phyloP scores from a whole-genome alignment of 1,140 invertebrate genomes.

The Habropoda laboriosa region DNA sequence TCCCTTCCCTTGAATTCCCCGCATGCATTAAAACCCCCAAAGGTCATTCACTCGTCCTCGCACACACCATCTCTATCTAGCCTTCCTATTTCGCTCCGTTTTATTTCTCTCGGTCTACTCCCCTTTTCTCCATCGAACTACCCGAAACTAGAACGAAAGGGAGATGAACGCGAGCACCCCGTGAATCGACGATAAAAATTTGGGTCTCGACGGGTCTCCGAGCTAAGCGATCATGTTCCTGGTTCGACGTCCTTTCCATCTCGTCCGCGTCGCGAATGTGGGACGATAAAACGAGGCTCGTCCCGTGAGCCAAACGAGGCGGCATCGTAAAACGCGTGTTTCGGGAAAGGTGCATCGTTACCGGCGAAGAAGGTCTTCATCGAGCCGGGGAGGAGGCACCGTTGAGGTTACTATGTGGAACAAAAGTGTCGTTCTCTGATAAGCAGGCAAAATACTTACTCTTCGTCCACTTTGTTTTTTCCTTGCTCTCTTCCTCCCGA shows the following conservation, averaged over 20 bases:
- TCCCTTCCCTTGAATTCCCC: too few species aligned
- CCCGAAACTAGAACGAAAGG: conserved; percentile 31
- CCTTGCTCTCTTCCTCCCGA: too few species aligned
- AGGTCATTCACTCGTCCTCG: too few species aligned
- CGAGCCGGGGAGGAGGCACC: conserved; percentile 12
- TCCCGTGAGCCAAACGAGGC: conserved; percentile 49
- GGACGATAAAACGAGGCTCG: conserved; percentile 66
- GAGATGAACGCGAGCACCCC: conserved; percentile 22
- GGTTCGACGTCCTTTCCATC: conserved; percentile 62
- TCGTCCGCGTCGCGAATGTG: conserved; percentile 52
- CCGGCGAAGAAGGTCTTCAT: conserved; percentile 52
- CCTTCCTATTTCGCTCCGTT: too few species aligned
- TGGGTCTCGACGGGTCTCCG: conserved; percentile 52
- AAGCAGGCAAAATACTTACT: neutral
- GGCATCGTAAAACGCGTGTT: conserved; percentile 59
- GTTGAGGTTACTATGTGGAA: neutral
- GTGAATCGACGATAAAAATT: conserved; percentile 50
- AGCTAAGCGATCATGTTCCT: conserved; percentile 62
- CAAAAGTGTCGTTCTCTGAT: conserved; percentile 12
- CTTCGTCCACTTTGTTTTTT: too few species aligned
- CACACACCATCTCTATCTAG: too few species aligned
- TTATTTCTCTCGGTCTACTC: too few species aligned
- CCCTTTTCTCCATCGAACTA: too few species aligned
- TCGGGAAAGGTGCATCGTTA: conserved; percentile 62
- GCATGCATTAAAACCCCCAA: too few species aligned